Evolutionary conservation across 2,888 invertebrate species (phyloP).

Genomic region (Tipula unca): DNA sequence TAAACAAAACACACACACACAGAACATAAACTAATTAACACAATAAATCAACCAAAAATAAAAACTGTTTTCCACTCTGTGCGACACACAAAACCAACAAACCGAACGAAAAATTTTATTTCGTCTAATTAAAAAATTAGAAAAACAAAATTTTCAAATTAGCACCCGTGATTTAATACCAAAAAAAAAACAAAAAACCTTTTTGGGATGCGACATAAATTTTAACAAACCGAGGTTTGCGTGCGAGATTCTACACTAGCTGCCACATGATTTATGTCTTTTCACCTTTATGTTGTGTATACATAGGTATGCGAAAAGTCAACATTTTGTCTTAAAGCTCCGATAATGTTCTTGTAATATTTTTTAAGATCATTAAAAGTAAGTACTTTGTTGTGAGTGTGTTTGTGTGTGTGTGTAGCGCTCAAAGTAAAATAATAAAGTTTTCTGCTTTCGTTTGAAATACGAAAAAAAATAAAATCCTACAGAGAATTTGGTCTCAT

Average conservation of each 20-base stretch:
- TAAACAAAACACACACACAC: not conserved
- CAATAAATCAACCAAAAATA: not conserved
- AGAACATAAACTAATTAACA: slow-evolving; percentile 2
- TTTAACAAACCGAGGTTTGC: not conserved
- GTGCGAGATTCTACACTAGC: no score
- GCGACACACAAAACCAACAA: not conserved
- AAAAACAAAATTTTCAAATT: not conserved
- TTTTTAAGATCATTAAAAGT: not conserved
- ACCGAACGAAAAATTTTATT: not conserved
- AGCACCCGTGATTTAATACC: not conserved
- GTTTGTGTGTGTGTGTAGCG: not conserved
- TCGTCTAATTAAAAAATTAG: not conserved
- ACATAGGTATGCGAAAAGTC: not conserved
- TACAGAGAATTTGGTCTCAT: not conserved
- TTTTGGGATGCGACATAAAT: not conserved
- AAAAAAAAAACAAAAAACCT: not conserved
- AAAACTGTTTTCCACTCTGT: not conserved
- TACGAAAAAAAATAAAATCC: not conserved
- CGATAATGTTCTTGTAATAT: not conserved
- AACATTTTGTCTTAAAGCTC: not conserved
- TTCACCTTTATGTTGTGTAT: no score
- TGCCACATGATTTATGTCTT: not conserved
- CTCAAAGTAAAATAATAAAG: not conserved
- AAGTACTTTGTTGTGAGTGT: not conserved
- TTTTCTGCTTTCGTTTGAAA: not conserved